phyloP scores from a whole-genome alignment of 2,888 invertebrate species.

The Magallana nippona region DNA sequence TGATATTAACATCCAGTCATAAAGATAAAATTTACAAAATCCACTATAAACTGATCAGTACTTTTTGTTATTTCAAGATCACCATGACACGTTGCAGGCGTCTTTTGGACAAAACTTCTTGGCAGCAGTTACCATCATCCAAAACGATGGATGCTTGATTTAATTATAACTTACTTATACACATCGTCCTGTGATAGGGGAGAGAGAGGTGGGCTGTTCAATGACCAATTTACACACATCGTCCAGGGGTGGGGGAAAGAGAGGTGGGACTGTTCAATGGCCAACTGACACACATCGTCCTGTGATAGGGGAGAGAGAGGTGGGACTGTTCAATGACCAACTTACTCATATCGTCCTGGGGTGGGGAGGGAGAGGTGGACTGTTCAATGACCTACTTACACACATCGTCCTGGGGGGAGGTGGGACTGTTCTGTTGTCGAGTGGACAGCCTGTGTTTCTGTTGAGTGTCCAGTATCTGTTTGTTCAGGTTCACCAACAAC shows the following conservation, averaged over 20 bases:
- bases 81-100: no score
- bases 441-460: constrained; percentile 44
- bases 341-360: neutral
- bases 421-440: constrained; percentile 22
- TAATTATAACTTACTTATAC: constrained; percentile 7
- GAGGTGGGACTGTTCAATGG: neutral
- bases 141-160: no score
- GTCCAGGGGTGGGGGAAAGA: neutral
- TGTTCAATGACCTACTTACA: constrained; percentile 24
- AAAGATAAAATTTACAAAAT: no score
- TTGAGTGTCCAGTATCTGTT: constrained; percentile 55
- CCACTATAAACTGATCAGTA: no score
- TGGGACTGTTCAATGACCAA: neutral
- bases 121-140: no score
- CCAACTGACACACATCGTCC: no score
- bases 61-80: no score
- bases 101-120: no score
- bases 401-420: constrained; percentile 31
- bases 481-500: constrained; percentile 58
- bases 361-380: neutral
- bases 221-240: no score
- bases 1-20: no score
- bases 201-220: neutral
- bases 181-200: neutral
- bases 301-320: neutral